These are phyloP conservation scores for Steinernema khuongi DNA, from an alignment of 1,140 invertebrate species.

Conservation along the genomic window DNA sequence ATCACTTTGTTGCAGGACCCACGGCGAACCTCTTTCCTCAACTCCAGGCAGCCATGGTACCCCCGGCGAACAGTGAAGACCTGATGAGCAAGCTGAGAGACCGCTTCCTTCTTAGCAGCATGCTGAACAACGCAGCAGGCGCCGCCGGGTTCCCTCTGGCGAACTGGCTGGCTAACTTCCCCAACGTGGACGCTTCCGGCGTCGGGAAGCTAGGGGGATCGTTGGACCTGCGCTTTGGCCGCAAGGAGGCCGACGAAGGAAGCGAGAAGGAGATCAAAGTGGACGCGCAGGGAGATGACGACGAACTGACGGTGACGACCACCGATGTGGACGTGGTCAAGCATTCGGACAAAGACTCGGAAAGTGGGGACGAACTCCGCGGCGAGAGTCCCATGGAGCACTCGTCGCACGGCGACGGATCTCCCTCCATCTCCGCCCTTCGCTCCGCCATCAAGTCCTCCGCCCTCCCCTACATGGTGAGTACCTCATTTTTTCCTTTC, in stretches of 20 bases:
- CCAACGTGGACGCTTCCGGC: conserved; percentile 3
- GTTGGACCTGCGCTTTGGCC: conserved; percentile 11
- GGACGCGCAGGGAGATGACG: conserved; percentile 24
- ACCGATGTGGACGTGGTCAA: background rate
- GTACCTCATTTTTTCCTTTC: background rate
- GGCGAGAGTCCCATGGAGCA: conserved; percentile 10
- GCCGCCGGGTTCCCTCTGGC: conserved; percentile 18
- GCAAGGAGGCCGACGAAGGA: conserved; percentile 21
- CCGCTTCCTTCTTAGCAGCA: conserved; percentile 26
- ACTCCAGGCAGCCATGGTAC: background rate
- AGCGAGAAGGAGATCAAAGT: conserved; percentile 26
- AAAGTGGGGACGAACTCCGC: background rate
- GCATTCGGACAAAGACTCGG: background rate
- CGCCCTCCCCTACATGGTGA: conserved; percentile 8
- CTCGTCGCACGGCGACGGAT: conserved; percentile 1
- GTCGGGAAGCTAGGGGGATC: background rate
- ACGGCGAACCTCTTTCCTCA: background rate
- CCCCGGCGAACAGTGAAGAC: background rate
- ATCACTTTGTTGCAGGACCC: background rate
- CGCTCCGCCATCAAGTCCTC: conserved; percentile 10
- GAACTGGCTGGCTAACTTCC: conserved; percentile 24
- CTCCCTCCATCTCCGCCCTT: conserved; percentile 10
- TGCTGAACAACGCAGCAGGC: conserved; percentile 17
- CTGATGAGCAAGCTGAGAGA: conserved; percentile 17
- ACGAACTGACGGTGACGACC: conserved; percentile 18